These are phyloP conservation scores for Trichosurus vulpecula DNA, from an alignment of 2,797 vertebrate species.

Conservation along the genomic window DNA sequence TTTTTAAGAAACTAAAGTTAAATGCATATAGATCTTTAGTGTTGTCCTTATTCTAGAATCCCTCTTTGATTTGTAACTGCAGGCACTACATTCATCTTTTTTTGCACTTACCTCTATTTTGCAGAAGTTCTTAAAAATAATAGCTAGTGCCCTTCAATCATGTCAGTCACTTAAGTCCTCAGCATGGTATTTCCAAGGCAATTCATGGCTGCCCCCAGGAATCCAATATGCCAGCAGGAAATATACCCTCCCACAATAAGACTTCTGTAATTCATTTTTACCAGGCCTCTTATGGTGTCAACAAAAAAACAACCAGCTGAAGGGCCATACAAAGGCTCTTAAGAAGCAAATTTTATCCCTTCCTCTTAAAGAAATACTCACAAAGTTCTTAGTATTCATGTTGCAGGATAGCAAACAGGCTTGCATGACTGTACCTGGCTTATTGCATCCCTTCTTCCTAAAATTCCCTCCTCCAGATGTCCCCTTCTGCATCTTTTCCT, in stretches of 20 bases:
- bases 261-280: neutral
- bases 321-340: neutral
- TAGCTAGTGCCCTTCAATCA: neutral
- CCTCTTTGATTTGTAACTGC: neutral
- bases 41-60: neutral
- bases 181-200: neutral
- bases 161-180: neutral
- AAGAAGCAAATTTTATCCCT: neutral
- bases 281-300: neutral
- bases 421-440: neutral
- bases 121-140: neutral
- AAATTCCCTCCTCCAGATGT: neutral
- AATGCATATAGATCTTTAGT: neutral
- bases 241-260: conserved; percentile 9
- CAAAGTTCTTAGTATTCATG: neutral
- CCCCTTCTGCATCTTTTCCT: neutral
- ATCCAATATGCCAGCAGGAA: neutral
- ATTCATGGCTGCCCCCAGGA: conserved; percentile 22
- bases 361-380: neutral
- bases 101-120: neutral
- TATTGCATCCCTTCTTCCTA: neutral
- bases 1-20: neutral
- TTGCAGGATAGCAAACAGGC: neutral
- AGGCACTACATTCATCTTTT: neutral
- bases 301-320: neutral